A percentile compares a stretch with the other conserved stretches of the same genome.
phyloP scores from a whole-genome alignment of 1,140 invertebrate species.

The Ladona fulva region DNA sequence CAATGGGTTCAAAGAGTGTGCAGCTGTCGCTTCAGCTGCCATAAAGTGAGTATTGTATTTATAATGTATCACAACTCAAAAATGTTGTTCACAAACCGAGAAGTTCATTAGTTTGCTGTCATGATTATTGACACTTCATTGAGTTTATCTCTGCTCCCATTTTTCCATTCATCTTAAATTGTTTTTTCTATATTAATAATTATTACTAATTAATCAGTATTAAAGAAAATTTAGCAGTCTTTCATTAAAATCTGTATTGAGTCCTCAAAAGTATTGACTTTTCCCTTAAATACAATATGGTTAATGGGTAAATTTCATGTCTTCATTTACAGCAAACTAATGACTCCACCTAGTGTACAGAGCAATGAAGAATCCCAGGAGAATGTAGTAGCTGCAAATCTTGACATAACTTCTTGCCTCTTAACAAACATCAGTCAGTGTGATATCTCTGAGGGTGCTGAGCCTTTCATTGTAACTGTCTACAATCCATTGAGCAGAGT shows the following conservation, averaged over 20 bases:
- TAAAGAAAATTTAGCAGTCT: too few relatives aligned
- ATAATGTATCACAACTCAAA: too few relatives aligned
- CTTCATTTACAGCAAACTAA: not conserved
- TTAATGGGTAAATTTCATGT: not conserved
- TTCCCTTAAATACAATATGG: not conserved
- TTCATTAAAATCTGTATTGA: too few relatives aligned
- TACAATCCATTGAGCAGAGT: conserved; percentile 43
- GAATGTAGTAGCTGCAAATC: not conserved
- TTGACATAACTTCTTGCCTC: conserved; percentile 33
- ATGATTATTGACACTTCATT: too few relatives aligned
- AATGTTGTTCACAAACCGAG: too few relatives aligned
- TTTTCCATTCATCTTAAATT: too few relatives aligned
- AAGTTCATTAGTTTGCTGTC: too few relatives aligned
- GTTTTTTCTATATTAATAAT: too few relatives aligned
- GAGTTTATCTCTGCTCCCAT: too few relatives aligned
- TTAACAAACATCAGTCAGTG: conserved; percentile 46
- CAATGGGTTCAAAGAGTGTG: conserved; percentile 46
- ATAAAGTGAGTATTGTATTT: conserved; percentile 20
- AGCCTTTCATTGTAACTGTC: conserved; percentile 34
- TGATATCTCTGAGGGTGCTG: conserved; percentile 34
- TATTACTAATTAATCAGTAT: too few relatives aligned
- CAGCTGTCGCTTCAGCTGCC: conserved; percentile 48
- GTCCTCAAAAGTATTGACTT: not conserved
- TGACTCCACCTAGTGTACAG: not conserved
- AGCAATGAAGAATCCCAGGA: not conserved